These are phyloP conservation scores for Dynastes grantii DNA, from an alignment of 2,888 invertebrate species.

Conservation along the genomic window DNA sequence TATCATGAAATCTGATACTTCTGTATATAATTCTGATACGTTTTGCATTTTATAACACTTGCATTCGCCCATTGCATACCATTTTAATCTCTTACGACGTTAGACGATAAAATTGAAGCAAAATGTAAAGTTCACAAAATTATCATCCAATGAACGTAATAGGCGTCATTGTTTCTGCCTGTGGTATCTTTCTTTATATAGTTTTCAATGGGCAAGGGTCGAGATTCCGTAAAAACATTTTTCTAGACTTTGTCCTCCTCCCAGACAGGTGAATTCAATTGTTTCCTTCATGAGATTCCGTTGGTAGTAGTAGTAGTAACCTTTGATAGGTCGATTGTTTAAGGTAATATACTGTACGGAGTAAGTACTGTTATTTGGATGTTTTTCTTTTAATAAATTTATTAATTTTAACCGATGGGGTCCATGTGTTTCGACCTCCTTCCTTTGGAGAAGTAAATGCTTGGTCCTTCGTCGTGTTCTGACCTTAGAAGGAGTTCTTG, in stretches of 20 bases:
- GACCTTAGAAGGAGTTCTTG: conserved; percentile 68
- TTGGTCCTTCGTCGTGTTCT: conserved; percentile 68
- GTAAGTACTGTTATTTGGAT: conserved; percentile 26
- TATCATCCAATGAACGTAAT: too few species aligned
- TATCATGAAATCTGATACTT: neutral
- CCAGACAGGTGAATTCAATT: conserved; percentile 20
- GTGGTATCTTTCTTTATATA: neutral
- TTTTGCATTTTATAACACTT: neutral
- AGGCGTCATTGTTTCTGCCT: too few species aligned
- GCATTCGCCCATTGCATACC: neutral
- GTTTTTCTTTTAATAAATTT: too few species aligned
- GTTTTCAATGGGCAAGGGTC: neutral
- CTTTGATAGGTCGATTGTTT: neutral
- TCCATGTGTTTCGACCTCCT: neutral
- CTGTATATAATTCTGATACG: neutral
- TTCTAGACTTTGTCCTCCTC: conserved; percentile 13
- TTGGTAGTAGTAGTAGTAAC: neutral
- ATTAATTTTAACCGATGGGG: neutral
- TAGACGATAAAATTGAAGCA: too few species aligned
- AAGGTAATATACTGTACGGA: neutral
- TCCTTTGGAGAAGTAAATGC: conserved; percentile 57
- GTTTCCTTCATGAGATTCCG: conserved; percentile 10
- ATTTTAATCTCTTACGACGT: neutral
- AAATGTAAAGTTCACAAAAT: too few species aligned
- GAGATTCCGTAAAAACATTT: conserved; percentile 6